Evolutionary conservation across 2,797 vertebrate genomes (phyloP).

Genomic region (Ctenopoma kingsleyae): DNA sequence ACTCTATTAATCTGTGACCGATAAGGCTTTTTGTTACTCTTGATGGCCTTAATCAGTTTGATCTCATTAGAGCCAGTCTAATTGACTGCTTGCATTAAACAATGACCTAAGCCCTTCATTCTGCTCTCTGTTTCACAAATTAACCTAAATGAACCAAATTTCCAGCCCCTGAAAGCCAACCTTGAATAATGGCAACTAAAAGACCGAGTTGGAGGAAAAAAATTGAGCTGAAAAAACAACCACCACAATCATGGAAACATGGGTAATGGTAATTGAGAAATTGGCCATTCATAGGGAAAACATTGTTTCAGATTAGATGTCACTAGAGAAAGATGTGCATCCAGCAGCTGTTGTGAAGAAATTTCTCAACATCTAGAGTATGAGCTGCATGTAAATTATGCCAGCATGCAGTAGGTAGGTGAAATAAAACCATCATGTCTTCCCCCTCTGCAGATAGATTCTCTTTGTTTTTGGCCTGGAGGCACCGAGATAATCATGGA

Average conservation of each 20-base stretch:
- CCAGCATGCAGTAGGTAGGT: slow-evolving; percentile 54
- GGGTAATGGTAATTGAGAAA: slow-evolving; percentile 45
- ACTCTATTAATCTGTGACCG: slow-evolving; percentile 67
- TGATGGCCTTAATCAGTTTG: slow-evolving; percentile 73
- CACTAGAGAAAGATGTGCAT: slow-evolving; percentile 43
- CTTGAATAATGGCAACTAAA: slow-evolving; percentile 34
- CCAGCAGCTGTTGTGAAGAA: slow-evolving; percentile 41
- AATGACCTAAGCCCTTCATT: slow-evolving; percentile 64
- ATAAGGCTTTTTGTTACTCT: slow-evolving; percentile 65
- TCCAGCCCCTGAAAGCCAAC: slow-evolving; percentile 40
- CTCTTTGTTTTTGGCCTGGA: slow-evolving; percentile 59
- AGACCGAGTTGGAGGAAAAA: slow-evolving; percentile 12
- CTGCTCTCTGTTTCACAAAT: slow-evolving; percentile 66
- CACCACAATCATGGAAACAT: slow-evolving; percentile 25
- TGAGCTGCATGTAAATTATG: slow-evolving; percentile 67
- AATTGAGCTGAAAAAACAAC: slow-evolving; percentile 12
- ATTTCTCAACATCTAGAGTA: slow-evolving; percentile 35
- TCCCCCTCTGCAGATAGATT: slow-evolving; percentile 40
- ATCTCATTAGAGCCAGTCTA: slow-evolving; percentile 73
- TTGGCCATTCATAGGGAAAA: slow-evolving; percentile 53
- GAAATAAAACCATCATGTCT: slow-evolving; percentile 67
- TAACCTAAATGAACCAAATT: slow-evolving; percentile 69
- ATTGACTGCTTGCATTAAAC: slow-evolving; percentile 74
- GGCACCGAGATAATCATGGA: slow-evolving; percentile 56
- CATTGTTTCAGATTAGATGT: slow-evolving; percentile 56